Base-by-base conservation (phyloP, 1,140 invertebrate genomes). In the Coelopa frigida region DNA sequence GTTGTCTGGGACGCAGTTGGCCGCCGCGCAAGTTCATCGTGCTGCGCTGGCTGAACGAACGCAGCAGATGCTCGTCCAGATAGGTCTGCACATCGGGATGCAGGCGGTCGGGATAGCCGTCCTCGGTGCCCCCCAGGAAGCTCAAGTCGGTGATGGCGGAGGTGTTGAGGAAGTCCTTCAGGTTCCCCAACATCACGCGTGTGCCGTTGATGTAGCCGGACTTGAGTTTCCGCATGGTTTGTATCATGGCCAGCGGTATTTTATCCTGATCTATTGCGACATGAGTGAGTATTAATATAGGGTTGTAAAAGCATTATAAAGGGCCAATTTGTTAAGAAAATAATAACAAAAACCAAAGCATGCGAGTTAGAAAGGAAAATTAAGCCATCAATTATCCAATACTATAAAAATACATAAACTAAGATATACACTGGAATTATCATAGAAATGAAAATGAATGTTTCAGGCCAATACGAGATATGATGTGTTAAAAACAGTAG, bases 141-240 rank as follows among this genome's bases (percentile, higher is more conserved):
- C 88, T 95, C 23, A 98, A 73, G 72, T 94, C 94, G 0, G 92
- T 95, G 17, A 98, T 87, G 57, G 93, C 96, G 3, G 94, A 97
- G 0, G 94, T 98, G 51, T 82, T 95, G 11, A 96, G 70, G 69
- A 98, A 98, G 53, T 97, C 93, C 48, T 83, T 84, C 10, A 98
- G 70, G 70, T 85, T 84, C 29, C 94, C 94, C 17, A 98, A 71
- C 46, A 91, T 91, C 0, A 97, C 93, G 66, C 94, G 84, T 14
- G 95, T 97, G 21, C 94, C 96, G 70, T 96, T 96, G 33, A 98
- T 95, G 64, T 99, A 99, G 20, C 96, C 96, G 54, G 93, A 97
- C 71, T 96, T 95, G 2, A 99, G 73, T 72, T 99, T 99, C 64
- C 96, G 94, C 76, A 99, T 93, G 4, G 94, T 98, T 14, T 92